phyloP scores from a whole-genome alignment of 1,140 invertebrate genomes.

The Drosophila oshimai region DNA sequence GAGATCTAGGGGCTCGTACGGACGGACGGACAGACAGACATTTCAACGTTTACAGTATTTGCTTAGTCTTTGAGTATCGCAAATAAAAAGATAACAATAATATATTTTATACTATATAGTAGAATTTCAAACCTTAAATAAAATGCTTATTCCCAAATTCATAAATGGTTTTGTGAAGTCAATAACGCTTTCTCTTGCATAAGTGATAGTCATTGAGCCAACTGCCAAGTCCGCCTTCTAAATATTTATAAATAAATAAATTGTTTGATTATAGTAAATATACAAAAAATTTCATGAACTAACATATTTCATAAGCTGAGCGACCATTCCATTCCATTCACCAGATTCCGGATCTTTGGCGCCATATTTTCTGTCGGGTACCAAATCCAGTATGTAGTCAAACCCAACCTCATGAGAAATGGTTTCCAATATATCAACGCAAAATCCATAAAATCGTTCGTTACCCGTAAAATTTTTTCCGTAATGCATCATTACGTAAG shows the following conservation, averaged over 20 bases:
- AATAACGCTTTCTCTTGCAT: slow-evolving; percentile 95
- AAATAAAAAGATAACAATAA: too few species aligned
- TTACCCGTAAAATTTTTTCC: slow-evolving; percentile 93
- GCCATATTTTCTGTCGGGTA: slow-evolving; percentile 97
- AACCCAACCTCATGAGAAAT: slow-evolving; percentile 95
- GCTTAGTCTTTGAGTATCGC: too few species aligned
- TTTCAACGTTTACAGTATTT: too few species aligned
- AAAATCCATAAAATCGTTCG: slow-evolving; percentile 96
- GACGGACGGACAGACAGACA: too few species aligned
- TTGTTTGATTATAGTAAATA: background rate
- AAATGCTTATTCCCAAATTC: slow-evolving; percentile 93
- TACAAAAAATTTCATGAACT: background rate
- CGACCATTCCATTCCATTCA: slow-evolving; percentile 96
- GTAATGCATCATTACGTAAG: slow-evolving; percentile 96
- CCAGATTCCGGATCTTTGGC: slow-evolving; percentile 94
- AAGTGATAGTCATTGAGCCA: slow-evolving; percentile 96
- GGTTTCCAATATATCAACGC: slow-evolving; percentile 95
- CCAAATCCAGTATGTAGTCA: slow-evolving; percentile 94
- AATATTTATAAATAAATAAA: slow-evolving; percentile 13
- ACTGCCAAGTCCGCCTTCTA: slow-evolving; percentile 94
- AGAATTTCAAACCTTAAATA: slow-evolving; percentile 88
- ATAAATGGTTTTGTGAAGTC: slow-evolving; percentile 97
- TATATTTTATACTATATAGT: background rate
- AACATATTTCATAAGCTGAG: slow-evolving; percentile 81
- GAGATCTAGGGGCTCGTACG: too few species aligned